Base-by-base conservation (phyloP, 1,140 invertebrate species). In the Lucilia cuprina region DNA sequence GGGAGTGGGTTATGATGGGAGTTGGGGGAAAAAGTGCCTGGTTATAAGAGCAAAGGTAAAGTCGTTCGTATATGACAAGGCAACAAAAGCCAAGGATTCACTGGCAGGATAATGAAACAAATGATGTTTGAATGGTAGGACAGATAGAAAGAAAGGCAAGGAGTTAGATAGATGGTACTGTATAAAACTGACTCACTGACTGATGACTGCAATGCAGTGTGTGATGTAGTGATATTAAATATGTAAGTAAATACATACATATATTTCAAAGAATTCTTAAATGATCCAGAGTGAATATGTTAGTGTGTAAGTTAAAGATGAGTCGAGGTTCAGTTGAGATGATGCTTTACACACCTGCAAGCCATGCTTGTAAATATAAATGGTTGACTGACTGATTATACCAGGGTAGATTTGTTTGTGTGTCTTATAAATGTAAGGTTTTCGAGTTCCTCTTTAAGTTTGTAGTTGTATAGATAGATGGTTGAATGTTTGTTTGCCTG, bases 261-360 rank as follows among this genome's bases (percentile, higher is more conserved):
- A 41, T 41, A 41, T 41, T 41, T 41, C 41, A 41, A 41, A 41
- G 41, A 41, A 41, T 41, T 10, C 41, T 41, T 41, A 41, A 41
- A 41, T 41, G 77, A 8, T n/a, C 1, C 17, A 10, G 35, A 2
- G 7, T 14, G 30, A 35, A 8, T 34, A 34, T 35, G 35, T 35
- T 0, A 9, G 41, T 47, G 12, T 21, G 47, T 80, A 80, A 80
- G 41, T 49, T 80, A 50, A 80, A 80, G 77, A 80, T 80, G 77
- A 80, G 35, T 41, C 47, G 7, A 49, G 77, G 41, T 21, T 80
- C 41, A 80, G 77, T 80, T 80, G 77, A 49, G 77, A 80, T 80
- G 77, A 70, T 80, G 77, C 41, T 80, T 80, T 80, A 80, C 77
- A 80, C 77, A 80, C 77, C 77, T 80, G 77, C 77, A 80, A 80